Evolutionary conservation across 35 echinoderm and acorn worm genomes (phyloP).

Genomic region (Antedon bifida): DNA sequence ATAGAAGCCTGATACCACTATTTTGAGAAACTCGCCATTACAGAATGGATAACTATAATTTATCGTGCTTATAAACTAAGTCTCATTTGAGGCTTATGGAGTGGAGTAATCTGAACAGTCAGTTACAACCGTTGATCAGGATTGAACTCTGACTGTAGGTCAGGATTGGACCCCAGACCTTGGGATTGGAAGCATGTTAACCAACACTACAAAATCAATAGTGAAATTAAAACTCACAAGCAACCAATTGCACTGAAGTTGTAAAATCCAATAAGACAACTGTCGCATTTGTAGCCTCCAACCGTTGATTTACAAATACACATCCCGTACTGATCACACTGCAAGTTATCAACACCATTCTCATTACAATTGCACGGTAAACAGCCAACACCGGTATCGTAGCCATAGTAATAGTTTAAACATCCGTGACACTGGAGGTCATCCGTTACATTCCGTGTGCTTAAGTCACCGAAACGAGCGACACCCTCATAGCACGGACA

Average conservation of each 20-base stretch:
- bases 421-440: slow-evolving; percentile 49
- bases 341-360: slow-evolving; percentile 21
- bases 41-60: too few relatives aligned
- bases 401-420: slow-evolving; percentile 32
- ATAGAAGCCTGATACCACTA: too few relatives aligned
- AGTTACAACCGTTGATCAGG: too few relatives aligned
- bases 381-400: slow-evolving; percentile 32
- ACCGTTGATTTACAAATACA: slow-evolving; percentile 73
- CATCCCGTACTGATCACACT: slow-evolving; percentile 46
- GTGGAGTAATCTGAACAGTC: too few relatives aligned
- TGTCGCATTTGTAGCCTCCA: slow-evolving; percentile 40
- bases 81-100: too few relatives aligned
- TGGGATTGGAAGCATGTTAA: too few relatives aligned
- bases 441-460: slow-evolving; percentile 1
- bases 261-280: slow-evolving; percentile 56
- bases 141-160: too few relatives aligned
- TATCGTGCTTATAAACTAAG: too few relatives aligned
- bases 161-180: too few relatives aligned
- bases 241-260: slow-evolving; percentile 53
- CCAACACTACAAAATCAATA: too few relatives aligned
- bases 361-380: slow-evolving; percentile 37
- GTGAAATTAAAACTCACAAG: slow-evolving; percentile 37
- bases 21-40: too few relatives aligned
- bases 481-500: slow-evolving; percentile 74
- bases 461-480: slow-evolving; percentile 19